phyloP scores from a whole-genome alignment of 2,113 vertebrate genomes.

The Oncorhynchus gorbuscha region DNA sequence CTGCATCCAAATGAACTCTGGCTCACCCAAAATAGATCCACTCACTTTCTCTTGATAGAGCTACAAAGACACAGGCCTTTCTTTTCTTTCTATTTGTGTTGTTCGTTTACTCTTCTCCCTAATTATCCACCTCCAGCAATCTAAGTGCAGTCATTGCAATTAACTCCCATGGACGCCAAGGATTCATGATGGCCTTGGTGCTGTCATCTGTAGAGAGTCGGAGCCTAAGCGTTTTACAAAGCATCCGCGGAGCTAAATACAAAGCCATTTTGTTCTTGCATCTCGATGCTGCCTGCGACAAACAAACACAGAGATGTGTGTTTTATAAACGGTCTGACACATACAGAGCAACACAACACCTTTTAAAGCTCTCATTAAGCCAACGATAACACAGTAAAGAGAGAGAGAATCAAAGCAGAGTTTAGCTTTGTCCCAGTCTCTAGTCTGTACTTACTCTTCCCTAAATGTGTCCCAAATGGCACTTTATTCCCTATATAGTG shows the following conservation, averaged over 20 bases:
- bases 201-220: constrained; percentile 15
- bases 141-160: constrained; percentile 65
- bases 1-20: too few species aligned
- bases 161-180: constrained; percentile 66
- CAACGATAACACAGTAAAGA: too few species aligned
- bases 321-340: constrained; percentile 25
- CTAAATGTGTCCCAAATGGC: too few species aligned
- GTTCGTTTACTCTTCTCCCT: constrained; percentile 44
- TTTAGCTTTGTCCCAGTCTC: too few species aligned
- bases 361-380: constrained; percentile 15
- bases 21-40: too few species aligned
- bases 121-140: constrained; percentile 64
- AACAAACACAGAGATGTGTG: constrained; percentile 19
- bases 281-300: neutral
- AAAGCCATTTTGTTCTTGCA: constrained; percentile 17
- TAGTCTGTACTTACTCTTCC: too few species aligned
- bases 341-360: neutral
- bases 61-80: too few species aligned
- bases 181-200: constrained; percentile 53
- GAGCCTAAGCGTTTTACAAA: neutral
- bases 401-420: too few species aligned
- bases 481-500: too few species aligned
- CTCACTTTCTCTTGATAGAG: too few species aligned
- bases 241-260: constrained; percentile 17
- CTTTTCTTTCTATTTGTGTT: constrained; percentile 20